These are phyloP conservation scores for Hormaphis cornu DNA, from an alignment of 1,140 invertebrate genomes.

Conservation along the genomic window DNA sequence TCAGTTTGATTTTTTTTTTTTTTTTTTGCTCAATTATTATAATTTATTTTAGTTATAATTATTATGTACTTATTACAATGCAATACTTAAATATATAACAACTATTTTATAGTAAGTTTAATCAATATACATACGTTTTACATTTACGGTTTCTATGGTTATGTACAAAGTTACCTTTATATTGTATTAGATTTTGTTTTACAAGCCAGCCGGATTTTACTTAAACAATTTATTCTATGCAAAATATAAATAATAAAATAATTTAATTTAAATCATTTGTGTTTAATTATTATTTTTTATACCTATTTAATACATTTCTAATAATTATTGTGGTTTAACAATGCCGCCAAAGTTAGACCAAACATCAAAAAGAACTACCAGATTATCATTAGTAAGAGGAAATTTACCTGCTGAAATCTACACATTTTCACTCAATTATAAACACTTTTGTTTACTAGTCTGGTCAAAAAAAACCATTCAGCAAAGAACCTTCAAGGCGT, in stretches of 20 bases:
- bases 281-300: background rate
- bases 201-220: too few species aligned
- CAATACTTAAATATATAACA: too few species aligned
- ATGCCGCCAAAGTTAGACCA: constrained; percentile 28
- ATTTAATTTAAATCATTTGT: too few species aligned
- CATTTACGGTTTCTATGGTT: constrained; percentile 27
- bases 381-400: constrained; percentile 10
- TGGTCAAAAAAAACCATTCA: constrained; percentile 20
- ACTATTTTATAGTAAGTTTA: background rate
- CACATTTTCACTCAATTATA: background rate
- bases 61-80: too few species aligned
- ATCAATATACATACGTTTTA: constrained; percentile 17
- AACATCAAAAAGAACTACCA: constrained; percentile 12
- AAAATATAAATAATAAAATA: too few species aligned
- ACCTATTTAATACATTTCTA: background rate
- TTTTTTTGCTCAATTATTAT: too few species aligned
- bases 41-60: too few species aligned
- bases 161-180: too few species aligned
- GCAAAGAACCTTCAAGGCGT: constrained; percentile 13
- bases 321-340: background rate
- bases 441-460: background rate
- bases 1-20: too few species aligned
- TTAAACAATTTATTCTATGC: too few species aligned
- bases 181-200: too few species aligned
- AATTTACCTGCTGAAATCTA: background rate